These are phyloP conservation scores for Sterna hirundo DNA, from an alignment of 2,113 vertebrate genomes.

Conservation along the genomic window DNA sequence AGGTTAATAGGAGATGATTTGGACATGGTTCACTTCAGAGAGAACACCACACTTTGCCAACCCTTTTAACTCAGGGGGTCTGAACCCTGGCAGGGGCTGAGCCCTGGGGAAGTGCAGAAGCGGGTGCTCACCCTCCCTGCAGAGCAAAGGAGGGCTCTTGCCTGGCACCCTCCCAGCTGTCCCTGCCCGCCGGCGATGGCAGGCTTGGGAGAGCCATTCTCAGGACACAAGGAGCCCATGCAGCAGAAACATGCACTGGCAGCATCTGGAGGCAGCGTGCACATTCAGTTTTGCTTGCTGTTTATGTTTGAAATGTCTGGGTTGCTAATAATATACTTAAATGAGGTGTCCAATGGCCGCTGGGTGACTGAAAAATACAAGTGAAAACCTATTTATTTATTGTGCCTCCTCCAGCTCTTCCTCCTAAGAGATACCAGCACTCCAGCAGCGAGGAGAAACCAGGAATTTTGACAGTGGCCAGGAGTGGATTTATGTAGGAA, in stretches of 20 bases:
- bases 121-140: background rate
- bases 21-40: background rate
- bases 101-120: background rate
- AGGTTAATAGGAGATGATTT: background rate
- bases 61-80: background rate
- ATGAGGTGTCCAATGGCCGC: background rate
- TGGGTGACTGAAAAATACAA: background rate
- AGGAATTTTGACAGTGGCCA: background rate
- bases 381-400: background rate
- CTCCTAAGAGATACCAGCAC: background rate
- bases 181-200: fast-evolving
- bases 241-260: background rate
- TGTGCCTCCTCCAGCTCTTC: background rate
- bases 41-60: background rate
- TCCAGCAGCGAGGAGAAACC: background rate
- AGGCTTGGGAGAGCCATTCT: background rate
- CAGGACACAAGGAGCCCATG: fast-evolving
- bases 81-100: background rate
- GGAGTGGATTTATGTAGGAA: background rate
- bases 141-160: background rate
- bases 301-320: background rate
- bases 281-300: background rate
- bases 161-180: background rate
- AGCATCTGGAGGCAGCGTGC: background rate
- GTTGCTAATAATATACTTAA: background rate